Conservation (phyloP, 2,888 invertebrate genomes). For the Lomographa bimaculata region DNA sequence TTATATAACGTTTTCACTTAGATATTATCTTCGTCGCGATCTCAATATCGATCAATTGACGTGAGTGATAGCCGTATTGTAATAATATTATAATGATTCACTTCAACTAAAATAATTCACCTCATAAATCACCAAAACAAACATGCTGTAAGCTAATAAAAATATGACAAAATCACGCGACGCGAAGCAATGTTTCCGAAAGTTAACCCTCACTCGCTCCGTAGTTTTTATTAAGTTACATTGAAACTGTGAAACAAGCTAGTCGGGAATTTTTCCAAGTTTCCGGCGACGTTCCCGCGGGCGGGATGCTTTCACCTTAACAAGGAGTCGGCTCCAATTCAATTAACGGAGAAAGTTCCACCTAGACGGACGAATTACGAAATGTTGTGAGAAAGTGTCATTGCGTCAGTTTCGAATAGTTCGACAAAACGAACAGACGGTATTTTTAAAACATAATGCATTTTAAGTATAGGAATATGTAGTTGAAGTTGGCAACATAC, state of each 20-base stretch:
- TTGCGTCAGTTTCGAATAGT: conserved; percentile 6
- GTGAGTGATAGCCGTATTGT: too few species aligned
- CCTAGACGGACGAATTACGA: conserved; percentile 42
- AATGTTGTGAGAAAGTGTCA: conserved; percentile 22
- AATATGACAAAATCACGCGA: conserved; percentile 46
- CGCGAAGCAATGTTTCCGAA: conserved; percentile 53
- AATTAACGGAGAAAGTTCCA: conserved; percentile 62
- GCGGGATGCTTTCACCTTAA: conserved; percentile 59
- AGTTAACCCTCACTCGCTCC: conserved; percentile 60
- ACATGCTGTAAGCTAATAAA: conserved; percentile 33
- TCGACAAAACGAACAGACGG: too few species aligned
- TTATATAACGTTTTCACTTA: too few species aligned
- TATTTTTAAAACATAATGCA: too few species aligned
- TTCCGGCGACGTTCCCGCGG: conserved; percentile 42
- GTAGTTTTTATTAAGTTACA: conserved; percentile 74
- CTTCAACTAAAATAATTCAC: too few species aligned
- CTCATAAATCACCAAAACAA: conserved; percentile 14
- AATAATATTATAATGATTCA: too few species aligned
- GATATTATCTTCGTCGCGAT: too few species aligned
- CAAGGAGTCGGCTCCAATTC: conserved; percentile 65
- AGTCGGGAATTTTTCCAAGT: conserved; percentile 72
- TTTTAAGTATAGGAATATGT: too few species aligned
- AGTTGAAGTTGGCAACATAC: too few species aligned
- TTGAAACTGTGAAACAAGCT: conserved; percentile 74
- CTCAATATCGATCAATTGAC: too few species aligned